Evolutionary conservation across 1,140 invertebrate species (phyloP), one percentile per base, ranked within the genome.

Genomic region (Pseudomyrmex gracilis): DNA sequence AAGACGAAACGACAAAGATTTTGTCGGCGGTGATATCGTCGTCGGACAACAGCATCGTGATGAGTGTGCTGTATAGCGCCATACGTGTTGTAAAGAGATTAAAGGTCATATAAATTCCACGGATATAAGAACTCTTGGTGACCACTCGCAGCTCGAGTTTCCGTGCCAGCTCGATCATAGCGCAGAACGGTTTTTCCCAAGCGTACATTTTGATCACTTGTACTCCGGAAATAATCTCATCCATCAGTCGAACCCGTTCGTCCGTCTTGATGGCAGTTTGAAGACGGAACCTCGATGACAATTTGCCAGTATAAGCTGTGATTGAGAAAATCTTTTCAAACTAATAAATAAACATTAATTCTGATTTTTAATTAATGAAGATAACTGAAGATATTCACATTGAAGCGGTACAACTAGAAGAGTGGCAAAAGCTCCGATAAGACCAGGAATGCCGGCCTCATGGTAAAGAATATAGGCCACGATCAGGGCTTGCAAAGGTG

Each of bases 151-250:
- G 89, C 93, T 97, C 96, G 24, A 95, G 91, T 86, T 95, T 95
- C 76, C 97, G 93, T 0, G 96, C 96, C 0, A 94, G 70, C n/a
- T 95, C 93, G 1, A 97, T 94, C 2, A 97, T 86, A 17, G 95
- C 94, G 24, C 95, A 95, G 86, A 97, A 97, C 0, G 96, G 96
- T 87, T 96, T 96, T 88, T 97, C 97, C 97, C 97, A 97, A 0
- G 96, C 96, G 88, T 97, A 97, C 97, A 98, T 97, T 92, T 98
- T 98, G 76, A 98, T 97, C 1, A 98, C 96, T 88, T 96, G 95
- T 0, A 96, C 94, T 0, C 96, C 96, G 0, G 94, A 95, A 22
- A 98, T 95, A 20, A 98, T 96, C 93, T 98, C 97, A 88, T 97
- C 97, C 96, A 98, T 97, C 15, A 97, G 89, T 8, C 96, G 93